phyloP scores from a whole-genome alignment of 1,140 invertebrate species.

The Vollenhovia emeryi region DNA sequence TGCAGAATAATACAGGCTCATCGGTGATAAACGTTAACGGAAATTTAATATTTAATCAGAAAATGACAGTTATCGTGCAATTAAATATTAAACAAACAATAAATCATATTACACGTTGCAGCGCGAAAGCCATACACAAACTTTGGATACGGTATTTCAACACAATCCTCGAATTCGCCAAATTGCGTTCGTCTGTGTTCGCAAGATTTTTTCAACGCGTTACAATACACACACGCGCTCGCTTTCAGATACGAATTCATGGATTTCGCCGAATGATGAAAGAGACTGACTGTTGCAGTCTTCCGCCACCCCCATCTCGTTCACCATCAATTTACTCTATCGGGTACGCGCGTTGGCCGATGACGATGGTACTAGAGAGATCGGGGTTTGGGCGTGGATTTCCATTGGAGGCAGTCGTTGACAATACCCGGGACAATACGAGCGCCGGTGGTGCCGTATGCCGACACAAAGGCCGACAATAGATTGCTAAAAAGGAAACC shows the following conservation, averaged over 20 bases:
- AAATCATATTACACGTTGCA: constrained; percentile 17
- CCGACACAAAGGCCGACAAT: constrained; percentile 74
- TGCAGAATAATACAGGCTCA: not conserved
- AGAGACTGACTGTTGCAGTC: constrained; percentile 53
- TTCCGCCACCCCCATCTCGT: constrained; percentile 27
- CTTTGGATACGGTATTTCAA: not conserved
- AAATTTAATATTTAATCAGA: constrained; percentile 40
- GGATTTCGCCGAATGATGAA: constrained; percentile 53
- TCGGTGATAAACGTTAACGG: constrained; percentile 5
- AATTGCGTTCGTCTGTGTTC: constrained; percentile 7
- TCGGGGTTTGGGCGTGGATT: constrained; percentile 52
- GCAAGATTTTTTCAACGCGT: constrained; percentile 25
- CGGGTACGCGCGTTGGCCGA: constrained; percentile 53
- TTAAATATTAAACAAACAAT: constrained; percentile 41
- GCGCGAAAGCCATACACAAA: not conserved
- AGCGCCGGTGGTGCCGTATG: constrained; percentile 54
- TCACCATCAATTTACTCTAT: constrained; percentile 60
- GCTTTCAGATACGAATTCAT: constrained; percentile 50
- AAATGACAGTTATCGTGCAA: constrained; percentile 11
- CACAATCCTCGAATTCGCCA: not conserved
- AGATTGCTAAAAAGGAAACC: constrained; percentile 78
- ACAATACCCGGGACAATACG: constrained; percentile 73
- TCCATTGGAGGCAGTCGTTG: constrained; percentile 60
- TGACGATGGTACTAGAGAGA: constrained; percentile 54
- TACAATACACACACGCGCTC: not conserved